Evolutionary conservation across 2,888 invertebrate species (phyloP), one percentile per base, ranked within the genome.

Genomic region (Idaea dimidiata): DNA sequence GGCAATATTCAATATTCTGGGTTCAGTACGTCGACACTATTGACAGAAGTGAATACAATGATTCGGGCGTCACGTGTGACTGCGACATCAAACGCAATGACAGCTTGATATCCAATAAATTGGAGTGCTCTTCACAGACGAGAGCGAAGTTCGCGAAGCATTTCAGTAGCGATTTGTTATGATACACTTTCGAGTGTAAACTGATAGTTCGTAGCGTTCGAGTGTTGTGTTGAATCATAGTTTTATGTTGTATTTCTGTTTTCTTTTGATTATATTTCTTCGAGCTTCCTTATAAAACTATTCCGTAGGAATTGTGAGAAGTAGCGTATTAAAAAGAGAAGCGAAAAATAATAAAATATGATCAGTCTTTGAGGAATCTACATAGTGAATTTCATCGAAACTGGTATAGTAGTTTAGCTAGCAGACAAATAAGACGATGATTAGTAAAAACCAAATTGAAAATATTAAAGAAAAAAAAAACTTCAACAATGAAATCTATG

Each of bases 91-190:
- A 77, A 78, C 73, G 70, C 74, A 75, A 70, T 75, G 81, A 77
- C 78, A 74, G 75, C 65, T 71, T 76, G 76, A 80, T 81, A 78
- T 76, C 77, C 78, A 78, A 80, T 79, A 81, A 79, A 77, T 74
- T 76, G 75, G 65, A 80, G 79, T 75, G 75, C 63, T 61, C 31
- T 60, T 31, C 17, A 56, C 56, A 56, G 17, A 56, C 56, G 56
- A 56, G 56, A 56, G 56, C 56, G 56, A 17, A 18, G 17, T 56
- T 56, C 56, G 56, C 16, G 7, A 18, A 56, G 17, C 16, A 55
- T 14, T 17, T 55, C 54, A 17, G 17, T 18, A 31, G 53, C 59
- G 24, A 59, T 53, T 59, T 59, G 31, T 53, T 59, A 17, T 59
- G 59, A 43, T 59, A 59, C 43, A 58, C 58, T 31, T 59, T 32